Evolutionary conservation across 2,888 invertebrate genomes (phyloP), one percentile per base, ranked within the genome.

Genomic region (Ctena decussata): DNA sequence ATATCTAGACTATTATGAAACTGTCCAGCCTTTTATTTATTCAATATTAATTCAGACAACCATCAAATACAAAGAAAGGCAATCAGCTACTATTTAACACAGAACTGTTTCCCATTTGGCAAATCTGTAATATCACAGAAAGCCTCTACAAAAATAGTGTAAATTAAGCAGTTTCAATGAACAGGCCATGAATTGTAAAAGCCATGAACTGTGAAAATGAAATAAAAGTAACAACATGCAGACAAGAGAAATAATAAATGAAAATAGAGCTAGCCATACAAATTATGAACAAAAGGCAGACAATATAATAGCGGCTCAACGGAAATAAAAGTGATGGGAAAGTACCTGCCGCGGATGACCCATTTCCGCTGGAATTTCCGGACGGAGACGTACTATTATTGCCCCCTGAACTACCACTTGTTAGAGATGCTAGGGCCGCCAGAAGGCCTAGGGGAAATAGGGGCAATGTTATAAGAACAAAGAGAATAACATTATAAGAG

Each of bases 351-450:
- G 88, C 88, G 35, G 65, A 65, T 69, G 53, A 81, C 74, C 78
- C 83, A 80, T 84, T 87, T 86, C 83, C 86, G 80, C 82, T 85
- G 53, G 85, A 83, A 75, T 84, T 78, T 82, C 87, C 85, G 77
- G 90, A 86, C 79, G 90, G 78, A 71, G 87, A 84, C 57, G 88
- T 84, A 73, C 86, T 87, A 91, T 89, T 90, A 82, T 87, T 91
- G 91, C 86, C 82, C 77, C 81, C 83, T 81, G 77, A 85, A 77
- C 90, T 93, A 84, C 89, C 89, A 76, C 86, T 85, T 80, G 87
- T 89, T 60, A 93, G 90, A 82, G 92, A 89, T 24, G 92, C 93
- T 76, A 93, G 89, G 85, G 93, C 92, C 77, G 93, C 91, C 84
- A 93, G 89, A 82, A 93, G 87, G 87, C 93, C 92, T 93, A 89